Evolutionary conservation across 2,113 vertebrate species (phyloP).

Genomic region (Etheostoma spectabile): DNA sequence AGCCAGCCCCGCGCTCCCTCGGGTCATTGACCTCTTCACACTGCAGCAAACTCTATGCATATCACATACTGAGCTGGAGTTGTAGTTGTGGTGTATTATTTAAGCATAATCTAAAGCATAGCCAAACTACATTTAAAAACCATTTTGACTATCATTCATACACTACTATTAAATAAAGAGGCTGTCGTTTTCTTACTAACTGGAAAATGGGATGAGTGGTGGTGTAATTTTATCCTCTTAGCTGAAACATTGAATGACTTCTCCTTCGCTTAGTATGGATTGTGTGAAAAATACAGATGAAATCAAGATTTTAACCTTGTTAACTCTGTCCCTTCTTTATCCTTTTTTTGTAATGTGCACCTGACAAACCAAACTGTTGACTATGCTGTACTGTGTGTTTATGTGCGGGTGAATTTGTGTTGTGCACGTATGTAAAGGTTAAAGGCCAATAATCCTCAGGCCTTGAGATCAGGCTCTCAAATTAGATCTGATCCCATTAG

Average conservation of each 20-base stretch:
- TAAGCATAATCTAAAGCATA: background rate
- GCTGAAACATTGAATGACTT: background rate
- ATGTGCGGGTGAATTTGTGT: background rate
- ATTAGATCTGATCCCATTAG: constrained; percentile 82
- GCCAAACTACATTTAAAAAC: background rate
- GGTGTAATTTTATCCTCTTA: constrained; percentile 14
- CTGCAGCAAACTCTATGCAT: constrained; percentile 60
- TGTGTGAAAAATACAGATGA: background rate
- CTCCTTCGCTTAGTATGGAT: background rate
- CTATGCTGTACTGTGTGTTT: background rate
- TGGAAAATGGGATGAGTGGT: background rate
- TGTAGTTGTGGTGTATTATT: constrained; percentile 9
- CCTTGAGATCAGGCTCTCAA: constrained; percentile 65
- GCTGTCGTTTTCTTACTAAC: background rate
- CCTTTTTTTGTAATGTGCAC: background rate
- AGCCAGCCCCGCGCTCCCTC: constrained; percentile 30
- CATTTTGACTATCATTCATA: background rate
- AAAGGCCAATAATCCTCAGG: constrained; percentile 70
- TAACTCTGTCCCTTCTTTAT: background rate
- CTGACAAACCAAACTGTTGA: background rate
- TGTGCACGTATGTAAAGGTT: constrained; percentile 21
- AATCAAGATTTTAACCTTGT: background rate
- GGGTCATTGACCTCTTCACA: constrained; percentile 66
- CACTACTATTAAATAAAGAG: background rate
- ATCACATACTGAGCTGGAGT: constrained; percentile 14